Evolutionary conservation across 2,797 vertebrate species (phyloP).

Genomic region (Anniella stebbinsi): DNA sequence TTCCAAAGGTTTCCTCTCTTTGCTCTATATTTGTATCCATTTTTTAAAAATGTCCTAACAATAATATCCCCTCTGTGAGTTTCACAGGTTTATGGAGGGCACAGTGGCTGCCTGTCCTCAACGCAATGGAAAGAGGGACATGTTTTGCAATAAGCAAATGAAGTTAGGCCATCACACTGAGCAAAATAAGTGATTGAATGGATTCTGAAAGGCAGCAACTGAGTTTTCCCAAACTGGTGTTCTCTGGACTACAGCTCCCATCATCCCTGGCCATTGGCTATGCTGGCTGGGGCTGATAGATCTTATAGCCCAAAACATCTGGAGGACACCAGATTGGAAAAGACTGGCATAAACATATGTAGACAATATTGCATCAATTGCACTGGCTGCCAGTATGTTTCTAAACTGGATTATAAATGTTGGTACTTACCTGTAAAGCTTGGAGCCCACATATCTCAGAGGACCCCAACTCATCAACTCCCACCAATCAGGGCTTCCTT

Average conservation of each 20-base stretch:
- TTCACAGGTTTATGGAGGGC: not conserved
- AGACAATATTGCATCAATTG: not conserved
- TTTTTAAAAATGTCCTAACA: slow-evolving; percentile 60
- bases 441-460: too few relatives aligned
- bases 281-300: too few relatives aligned
- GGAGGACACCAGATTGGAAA: not conserved
- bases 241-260: too few relatives aligned
- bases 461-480: too few relatives aligned
- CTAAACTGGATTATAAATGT: not conserved
- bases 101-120: rapidly evolving
- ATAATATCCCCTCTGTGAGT: slow-evolving; percentile 54
- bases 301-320: too few relatives aligned
- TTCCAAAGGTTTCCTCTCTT: slow-evolving; percentile 52
- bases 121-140: not conserved
- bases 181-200: not conserved
- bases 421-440: not conserved
- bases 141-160: not conserved
- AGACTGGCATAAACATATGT: too few relatives aligned
- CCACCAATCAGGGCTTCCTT: too few relatives aligned
- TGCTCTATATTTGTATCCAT: slow-evolving; percentile 65
- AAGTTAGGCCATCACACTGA: not conserved
- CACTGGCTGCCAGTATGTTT: not conserved
- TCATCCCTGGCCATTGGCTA: too few relatives aligned
- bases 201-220: not conserved
- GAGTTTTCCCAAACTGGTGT: too few relatives aligned